Percentiles rank a stretch among this genome's conserved stretches.
phyloP scores from a whole-genome alignment of 2,888 invertebrate genomes.

The Drosophila recens region DNA sequence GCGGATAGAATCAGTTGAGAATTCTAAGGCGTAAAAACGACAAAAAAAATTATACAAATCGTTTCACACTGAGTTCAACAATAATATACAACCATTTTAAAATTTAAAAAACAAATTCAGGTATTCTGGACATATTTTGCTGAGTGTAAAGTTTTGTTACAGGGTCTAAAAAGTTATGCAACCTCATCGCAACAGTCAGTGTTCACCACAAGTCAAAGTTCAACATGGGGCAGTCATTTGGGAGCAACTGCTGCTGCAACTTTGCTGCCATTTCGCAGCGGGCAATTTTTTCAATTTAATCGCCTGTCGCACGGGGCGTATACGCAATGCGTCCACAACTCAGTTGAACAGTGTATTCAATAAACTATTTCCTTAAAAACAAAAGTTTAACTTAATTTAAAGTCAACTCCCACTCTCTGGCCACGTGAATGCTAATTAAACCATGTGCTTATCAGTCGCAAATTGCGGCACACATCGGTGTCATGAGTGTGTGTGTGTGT shows the following conservation, averaged over 20 bases:
- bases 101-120: too few species aligned
- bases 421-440: slow-evolving; percentile 58
- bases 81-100: too few species aligned
- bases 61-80: too few species aligned
- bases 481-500: slow-evolving; percentile 11
- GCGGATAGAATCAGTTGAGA: too few species aligned
- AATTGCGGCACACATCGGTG: slow-evolving; percentile 16
- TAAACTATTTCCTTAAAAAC: slow-evolving; percentile 15
- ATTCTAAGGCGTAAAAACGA: too few species aligned
- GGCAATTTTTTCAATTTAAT: slow-evolving; percentile 29
- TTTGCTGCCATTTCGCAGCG: slow-evolving; percentile 22
- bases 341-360: slow-evolving; percentile 5
- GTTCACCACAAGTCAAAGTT: slow-evolving; percentile 37
- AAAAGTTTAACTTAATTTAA: slow-evolving; percentile 2
- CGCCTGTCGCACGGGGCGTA: slow-evolving; percentile 41
- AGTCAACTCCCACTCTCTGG: slow-evolving; percentile 2
- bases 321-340: slow-evolving; percentile 30
- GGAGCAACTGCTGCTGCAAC: slow-evolving; percentile 48
- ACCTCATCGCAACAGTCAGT: slow-evolving; percentile 17
- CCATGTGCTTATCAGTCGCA: slow-evolving; percentile 56
- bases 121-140: too few species aligned
- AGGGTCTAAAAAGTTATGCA: slow-evolving; percentile 14
- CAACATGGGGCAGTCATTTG: slow-evolving; percentile 12
- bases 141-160: neutral
- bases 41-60: too few species aligned